Base-by-base conservation (phyloP, 1,140 invertebrate species). In the Lordiphosa collinella region DNA sequence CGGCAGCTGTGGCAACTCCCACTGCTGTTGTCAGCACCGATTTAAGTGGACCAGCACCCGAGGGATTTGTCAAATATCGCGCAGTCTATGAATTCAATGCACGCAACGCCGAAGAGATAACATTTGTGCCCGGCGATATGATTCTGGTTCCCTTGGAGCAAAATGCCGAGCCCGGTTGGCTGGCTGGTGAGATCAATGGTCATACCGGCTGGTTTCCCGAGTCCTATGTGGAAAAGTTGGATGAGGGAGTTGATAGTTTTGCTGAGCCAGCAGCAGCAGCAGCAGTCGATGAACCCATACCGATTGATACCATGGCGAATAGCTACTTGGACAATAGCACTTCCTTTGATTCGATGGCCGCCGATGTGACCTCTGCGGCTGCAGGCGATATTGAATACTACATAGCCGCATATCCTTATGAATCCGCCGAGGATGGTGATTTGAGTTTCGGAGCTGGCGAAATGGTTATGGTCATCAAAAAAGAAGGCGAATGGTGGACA, bases 401-500 rank as follows among this genome's bases (percentile, higher is more conserved):
- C 88, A 92, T 97, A 44, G 93, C 96, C 34, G 91, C 94, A 41
- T 97, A 96, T 89, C 94, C 94, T 12, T 97, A 96, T 89, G 91
- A 94, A 36, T 99, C 98, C 0, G 90, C 92, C 8, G 98, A 99
- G 89, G 90, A 94, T 0, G 97, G 96, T 6, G 98, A 99, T 91
- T 90, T 99, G 29, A 94, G 91, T 40, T 99, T 99, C 88, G 93
- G 95, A 71, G 95, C 94, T 51, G 97, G 97, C 1, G 98, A 99
- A 89, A 91, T 95, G 53, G 95, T 99, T 49, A 90, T 93, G 58
- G 96, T 98, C 1, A 92, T 92, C 3, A 94, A 97, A 66, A 94
- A 95, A 65, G 96, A 98, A 64, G 97, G 97, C 4, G 97, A 99
- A 86, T 99, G 98, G 98, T 99, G 98, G 98, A 98, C 97, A 7